phyloP scores from a whole-genome alignment of 1,140 invertebrate species.

The Leptonema lineaticorne region DNA sequence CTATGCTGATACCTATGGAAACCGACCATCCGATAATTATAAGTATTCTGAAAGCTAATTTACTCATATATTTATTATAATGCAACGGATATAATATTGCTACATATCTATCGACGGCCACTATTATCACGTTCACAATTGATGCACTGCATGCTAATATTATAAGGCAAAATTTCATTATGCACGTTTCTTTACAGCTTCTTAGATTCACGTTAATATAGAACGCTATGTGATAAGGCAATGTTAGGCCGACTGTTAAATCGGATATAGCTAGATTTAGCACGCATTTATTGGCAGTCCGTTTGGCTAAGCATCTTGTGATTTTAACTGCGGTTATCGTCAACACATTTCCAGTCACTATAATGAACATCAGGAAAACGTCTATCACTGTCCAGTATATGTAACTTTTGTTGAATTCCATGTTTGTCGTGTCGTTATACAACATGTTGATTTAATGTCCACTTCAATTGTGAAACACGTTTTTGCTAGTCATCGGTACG shows the following conservation, averaged over 20 bases:
- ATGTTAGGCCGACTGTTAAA: conserved; percentile 67
- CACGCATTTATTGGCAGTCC: conserved; percentile 72
- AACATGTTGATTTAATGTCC: too few relatives aligned
- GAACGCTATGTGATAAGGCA: conserved; percentile 74
- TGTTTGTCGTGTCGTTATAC: too few relatives aligned
- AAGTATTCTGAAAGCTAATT: conserved; percentile 58
- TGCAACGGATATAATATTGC: conserved; percentile 80
- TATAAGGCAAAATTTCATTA: conserved; percentile 70
- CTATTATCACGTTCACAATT: conserved; percentile 78
- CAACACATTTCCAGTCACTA: conserved; percentile 68
- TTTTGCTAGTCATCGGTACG: too few relatives aligned
- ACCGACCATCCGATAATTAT: conserved; percentile 64
- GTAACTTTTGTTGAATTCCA: neutral
- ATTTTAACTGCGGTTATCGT: conserved; percentile 69
- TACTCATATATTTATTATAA: conserved; percentile 69
- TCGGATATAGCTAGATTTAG: conserved; percentile 73
- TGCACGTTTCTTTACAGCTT: conserved; percentile 59
- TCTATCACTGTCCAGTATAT: conserved; percentile 61
- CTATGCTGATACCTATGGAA: conserved; percentile 61
- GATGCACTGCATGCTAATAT: conserved; percentile 72
- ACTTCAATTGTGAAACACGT: too few relatives aligned
- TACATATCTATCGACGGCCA: conserved; percentile 80
- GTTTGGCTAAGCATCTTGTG: conserved; percentile 62
- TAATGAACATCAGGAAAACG: conserved; percentile 61
- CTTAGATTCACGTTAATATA: conserved; percentile 62